Evolutionary conservation across 1,140 invertebrate species (phyloP).

Genomic region (Leptoteleia sp.): DNA sequence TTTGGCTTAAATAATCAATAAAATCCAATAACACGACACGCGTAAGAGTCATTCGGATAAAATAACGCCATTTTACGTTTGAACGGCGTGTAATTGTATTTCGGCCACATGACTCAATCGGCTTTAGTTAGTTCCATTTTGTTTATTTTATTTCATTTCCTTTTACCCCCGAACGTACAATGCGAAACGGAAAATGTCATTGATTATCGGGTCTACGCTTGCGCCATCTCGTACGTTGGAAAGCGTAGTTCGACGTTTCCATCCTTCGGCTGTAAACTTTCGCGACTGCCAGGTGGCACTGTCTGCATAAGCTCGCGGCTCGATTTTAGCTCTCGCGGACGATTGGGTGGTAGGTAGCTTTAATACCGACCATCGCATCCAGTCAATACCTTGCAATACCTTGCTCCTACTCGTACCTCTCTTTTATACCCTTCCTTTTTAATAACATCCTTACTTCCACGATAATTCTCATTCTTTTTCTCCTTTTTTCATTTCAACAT

Average conservation of each 20-base stretch:
- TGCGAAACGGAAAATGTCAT: conserved; percentile 51
- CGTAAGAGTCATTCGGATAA: conserved; percentile 38
- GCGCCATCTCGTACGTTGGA: conserved; percentile 65
- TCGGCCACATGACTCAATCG: conserved; percentile 41
- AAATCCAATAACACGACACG: conserved; percentile 26
- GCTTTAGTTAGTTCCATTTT: conserved; percentile 48
- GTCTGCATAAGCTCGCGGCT: conserved; percentile 62
- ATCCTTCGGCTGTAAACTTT: conserved; percentile 48
- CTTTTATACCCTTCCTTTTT: too few species aligned
- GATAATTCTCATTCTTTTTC: too few species aligned
- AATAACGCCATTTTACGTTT: conserved; percentile 45
- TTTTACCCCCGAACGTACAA: conserved; percentile 12
- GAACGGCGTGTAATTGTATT: conserved; percentile 34
- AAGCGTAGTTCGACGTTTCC: conserved; percentile 66
- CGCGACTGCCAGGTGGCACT: conserved; percentile 66
- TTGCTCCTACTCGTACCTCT: too few species aligned
- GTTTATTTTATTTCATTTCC: conserved; percentile 44
- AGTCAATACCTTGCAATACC: too few species aligned
- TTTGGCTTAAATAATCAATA: conserved; percentile 48
- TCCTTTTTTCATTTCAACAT: too few species aligned
- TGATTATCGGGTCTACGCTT: conserved; percentile 66
- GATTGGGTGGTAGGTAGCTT: conserved; percentile 23
- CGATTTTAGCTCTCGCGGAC: conserved; percentile 54
- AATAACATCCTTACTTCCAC: too few species aligned
- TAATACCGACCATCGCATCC: conserved; percentile 1